These are phyloP conservation scores for Polydesmus complanatus DNA, from an alignment of 2,888 invertebrate species.

Conservation along the genomic window DNA sequence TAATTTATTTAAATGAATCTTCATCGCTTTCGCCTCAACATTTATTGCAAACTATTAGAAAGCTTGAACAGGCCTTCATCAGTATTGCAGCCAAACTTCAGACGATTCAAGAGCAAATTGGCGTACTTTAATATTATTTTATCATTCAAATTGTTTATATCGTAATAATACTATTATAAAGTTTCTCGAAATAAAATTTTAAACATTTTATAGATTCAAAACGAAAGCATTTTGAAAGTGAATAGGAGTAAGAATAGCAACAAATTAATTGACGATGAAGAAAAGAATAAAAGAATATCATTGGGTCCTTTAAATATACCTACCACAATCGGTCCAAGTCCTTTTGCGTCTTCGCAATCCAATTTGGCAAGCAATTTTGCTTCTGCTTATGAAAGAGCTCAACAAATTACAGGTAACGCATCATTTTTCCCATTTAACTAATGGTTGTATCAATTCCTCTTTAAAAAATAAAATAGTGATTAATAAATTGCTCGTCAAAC, in stretches of 20 bases:
- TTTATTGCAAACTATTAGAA: constrained; percentile 58
- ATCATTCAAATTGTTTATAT: neutral
- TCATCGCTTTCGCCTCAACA: constrained; percentile 54
- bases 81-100: constrained; percentile 76
- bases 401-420: constrained; percentile 14
- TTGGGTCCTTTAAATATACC: neutral
- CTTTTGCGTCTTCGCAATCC: constrained; percentile 12
- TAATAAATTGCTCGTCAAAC: no score
- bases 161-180: no score
- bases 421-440: neutral
- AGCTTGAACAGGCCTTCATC: constrained; percentile 72
- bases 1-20: constrained; percentile 49
- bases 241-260: no score
- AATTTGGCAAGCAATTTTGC: constrained; percentile 13
- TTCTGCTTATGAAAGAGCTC: constrained; percentile 15
- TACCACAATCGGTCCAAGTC: constrained; percentile 14
- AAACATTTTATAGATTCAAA: no score
- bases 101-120: constrained; percentile 56
- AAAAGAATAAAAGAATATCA: no score
- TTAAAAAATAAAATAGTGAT: neutral
- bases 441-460: neutral
- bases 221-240: no score
- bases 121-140: no score
- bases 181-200: no score
- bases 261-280: no score